A percentile compares a stretch with the other conserved stretches of the same genome.
Evolutionary conservation across 2,113 vertebrate species (phyloP).

Genomic region (Ammodytes marinus): DNA sequence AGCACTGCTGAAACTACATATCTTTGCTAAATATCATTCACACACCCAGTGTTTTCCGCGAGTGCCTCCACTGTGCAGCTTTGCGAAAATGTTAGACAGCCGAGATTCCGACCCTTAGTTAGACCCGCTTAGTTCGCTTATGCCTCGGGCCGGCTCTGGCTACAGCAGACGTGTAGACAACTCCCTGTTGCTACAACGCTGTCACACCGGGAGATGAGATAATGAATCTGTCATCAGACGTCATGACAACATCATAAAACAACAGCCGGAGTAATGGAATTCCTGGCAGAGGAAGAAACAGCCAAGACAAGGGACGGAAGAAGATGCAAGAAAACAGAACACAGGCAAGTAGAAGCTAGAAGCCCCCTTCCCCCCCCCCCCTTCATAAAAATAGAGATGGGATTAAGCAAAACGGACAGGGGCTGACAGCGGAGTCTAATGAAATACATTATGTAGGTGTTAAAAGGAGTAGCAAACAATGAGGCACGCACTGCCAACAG

Average conservation of each 20-base stretch:
- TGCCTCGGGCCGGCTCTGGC: too few relatives aligned
- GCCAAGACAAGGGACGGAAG: conserved; percentile 63
- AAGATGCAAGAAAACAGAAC: conserved; percentile 67
- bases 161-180: conserved; percentile 11
- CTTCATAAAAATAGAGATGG: conserved; percentile 42
- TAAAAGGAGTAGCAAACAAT: conserved; percentile 75
- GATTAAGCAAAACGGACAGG: conserved; percentile 72
- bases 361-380: background rate
- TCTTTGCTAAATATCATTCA: too few relatives aligned
- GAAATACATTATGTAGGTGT: conserved; percentile 83
- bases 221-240: conserved; percentile 84
- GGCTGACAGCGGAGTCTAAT: conserved; percentile 77
- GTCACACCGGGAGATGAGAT: conserved; percentile 81
- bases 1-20: too few relatives aligned
- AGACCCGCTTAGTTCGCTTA: too few relatives aligned
- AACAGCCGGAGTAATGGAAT: conserved; percentile 83
- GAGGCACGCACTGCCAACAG: conserved; percentile 51
- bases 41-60: too few relatives aligned
- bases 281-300: conserved; percentile 66
- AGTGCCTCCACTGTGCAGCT: too few relatives aligned
- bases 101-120: too few relatives aligned
- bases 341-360: conserved; percentile 45
- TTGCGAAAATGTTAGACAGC: too few relatives aligned
- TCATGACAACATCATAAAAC: conserved; percentile 84
- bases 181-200: conserved; percentile 47